Percentiles rank a stretch among this genome's conserved stretches.
Evolutionary conservation across 2,888 invertebrate genomes (phyloP).

Genomic region (Danaus chrysippus): DNA sequence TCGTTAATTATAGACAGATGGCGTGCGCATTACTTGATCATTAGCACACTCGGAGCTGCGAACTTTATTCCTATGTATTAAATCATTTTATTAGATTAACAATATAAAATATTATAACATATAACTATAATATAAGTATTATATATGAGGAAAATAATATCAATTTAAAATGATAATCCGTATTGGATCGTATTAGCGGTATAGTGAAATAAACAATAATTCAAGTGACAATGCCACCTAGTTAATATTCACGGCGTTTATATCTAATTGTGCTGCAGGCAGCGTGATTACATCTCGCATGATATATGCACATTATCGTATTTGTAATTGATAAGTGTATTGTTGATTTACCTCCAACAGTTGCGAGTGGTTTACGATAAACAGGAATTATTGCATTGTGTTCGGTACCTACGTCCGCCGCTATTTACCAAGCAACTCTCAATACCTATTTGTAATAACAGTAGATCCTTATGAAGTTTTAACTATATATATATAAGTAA

Average conservation of each 20-base stretch:
- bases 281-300: slow-evolving; percentile 1
- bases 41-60: slow-evolving; percentile 51
- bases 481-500: no score
- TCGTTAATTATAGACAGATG: slow-evolving; percentile 77
- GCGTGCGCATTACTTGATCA: slow-evolving; percentile 65
- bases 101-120: no score
- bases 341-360: slow-evolving; percentile 5
- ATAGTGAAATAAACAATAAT: slow-evolving; percentile 4
- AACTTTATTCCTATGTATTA: slow-evolving; percentile 5
- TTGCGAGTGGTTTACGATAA: background rate
- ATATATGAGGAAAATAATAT: no score
- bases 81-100: background rate
- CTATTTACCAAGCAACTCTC: no score
- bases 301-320: slow-evolving; percentile 1
- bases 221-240: slow-evolving; percentile 2
- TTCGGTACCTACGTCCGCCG: background rate
- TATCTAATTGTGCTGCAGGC: slow-evolving; percentile 6
- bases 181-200: background rate
- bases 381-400: slow-evolving; percentile 1
- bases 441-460: no score
- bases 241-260: slow-evolving; percentile 6
- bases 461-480: no score
- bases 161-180: no score
- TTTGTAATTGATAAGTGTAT: slow-evolving; percentile 7
- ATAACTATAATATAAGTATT: no score